Percentiles rank a stretch among this genome's conserved stretches.
Conservation (phyloP, 2,113 vertebrate genomes). For the Neotragus moschatus region DNA sequence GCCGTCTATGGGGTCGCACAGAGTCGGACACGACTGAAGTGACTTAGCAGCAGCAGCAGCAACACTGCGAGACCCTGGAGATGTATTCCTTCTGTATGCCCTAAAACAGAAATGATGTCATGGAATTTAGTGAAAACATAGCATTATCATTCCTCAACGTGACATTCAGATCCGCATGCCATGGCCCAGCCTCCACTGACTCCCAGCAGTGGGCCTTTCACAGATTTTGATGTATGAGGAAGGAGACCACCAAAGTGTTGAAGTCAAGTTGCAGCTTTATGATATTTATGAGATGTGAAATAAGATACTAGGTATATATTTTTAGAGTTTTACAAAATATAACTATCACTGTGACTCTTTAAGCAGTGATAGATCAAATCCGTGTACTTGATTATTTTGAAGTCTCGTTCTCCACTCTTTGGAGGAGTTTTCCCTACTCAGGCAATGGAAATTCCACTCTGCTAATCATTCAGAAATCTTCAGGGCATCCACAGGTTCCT, state of each 20-base stretch:
- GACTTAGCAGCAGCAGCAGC: too few relatives aligned
- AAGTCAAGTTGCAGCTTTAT: neutral
- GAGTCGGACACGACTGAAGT: too few relatives aligned
- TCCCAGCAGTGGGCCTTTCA: neutral
- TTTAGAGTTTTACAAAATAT: neutral
- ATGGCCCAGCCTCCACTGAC: neutral
- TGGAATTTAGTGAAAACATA: neutral
- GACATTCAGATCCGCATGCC: neutral
- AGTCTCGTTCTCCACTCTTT: neutral
- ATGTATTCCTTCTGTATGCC: neutral
- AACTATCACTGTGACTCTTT: neutral
- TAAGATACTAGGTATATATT: neutral
- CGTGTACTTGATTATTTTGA: neutral
- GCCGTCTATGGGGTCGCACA: accelerated
- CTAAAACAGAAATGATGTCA: neutral
- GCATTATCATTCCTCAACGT: neutral
- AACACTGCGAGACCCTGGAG: neutral
- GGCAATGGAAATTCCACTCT: neutral
- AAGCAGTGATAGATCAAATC: neutral
- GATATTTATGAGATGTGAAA: neutral
- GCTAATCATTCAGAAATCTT: neutral
- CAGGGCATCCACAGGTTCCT: neutral
- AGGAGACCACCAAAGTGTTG: neutral
- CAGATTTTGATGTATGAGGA: neutral
- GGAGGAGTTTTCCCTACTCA: neutral